A percentile compares a stretch with the other conserved stretches of the same genome.
These are phyloP conservation scores for Podarcis raffonei DNA, from an alignment of 2,113 vertebrate genomes.

Conservation along the genomic window DNA sequence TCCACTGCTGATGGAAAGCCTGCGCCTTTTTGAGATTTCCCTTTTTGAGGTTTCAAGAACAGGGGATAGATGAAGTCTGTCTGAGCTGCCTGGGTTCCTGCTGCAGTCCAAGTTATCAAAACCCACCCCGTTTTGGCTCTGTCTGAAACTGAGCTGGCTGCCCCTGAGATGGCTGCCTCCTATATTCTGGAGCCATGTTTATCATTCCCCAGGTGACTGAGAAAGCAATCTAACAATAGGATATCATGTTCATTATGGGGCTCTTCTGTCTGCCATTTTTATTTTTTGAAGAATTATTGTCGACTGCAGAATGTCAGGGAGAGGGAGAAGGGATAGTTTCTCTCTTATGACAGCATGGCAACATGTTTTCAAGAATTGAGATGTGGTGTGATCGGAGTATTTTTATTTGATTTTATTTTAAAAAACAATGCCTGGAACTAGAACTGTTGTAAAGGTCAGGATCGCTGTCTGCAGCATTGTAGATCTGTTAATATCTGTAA, in stretches of 20 bases:
- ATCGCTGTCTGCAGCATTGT: conserved; percentile 42
- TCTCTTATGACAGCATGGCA: conserved; percentile 1
- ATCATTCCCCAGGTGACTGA: conserved; percentile 16
- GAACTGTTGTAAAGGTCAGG: conserved; percentile 37
- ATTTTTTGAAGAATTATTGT: conserved; percentile 24
- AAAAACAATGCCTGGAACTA: conserved; percentile 28
- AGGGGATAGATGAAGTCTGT: conserved; percentile 14
- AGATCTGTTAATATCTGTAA: conserved; percentile 43
- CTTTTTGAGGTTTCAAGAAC: not conserved
- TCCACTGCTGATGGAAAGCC: not conserved
- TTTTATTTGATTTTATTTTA: not conserved
- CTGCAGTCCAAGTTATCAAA: conserved; percentile 39
- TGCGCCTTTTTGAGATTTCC: not conserved
- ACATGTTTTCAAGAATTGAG: conserved; percentile 44
- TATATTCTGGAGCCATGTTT: conserved; percentile 35
- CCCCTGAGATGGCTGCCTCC: conserved; percentile 2
- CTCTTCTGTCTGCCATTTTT: not conserved
- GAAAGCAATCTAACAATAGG: not conserved
- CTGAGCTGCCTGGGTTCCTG: conserved; percentile 2
- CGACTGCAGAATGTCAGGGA: conserved; percentile 22
- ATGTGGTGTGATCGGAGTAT: not conserved
- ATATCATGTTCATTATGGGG: not conserved
- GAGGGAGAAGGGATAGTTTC: not conserved
- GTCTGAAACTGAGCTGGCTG: conserved; percentile 25
- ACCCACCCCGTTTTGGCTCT: not conserved